Percentiles rank a stretch among this genome's conserved stretches.
Evolutionary conservation across 2,797 vertebrate genomes (phyloP).

Genomic region (Gorsachius magnificus): DNA sequence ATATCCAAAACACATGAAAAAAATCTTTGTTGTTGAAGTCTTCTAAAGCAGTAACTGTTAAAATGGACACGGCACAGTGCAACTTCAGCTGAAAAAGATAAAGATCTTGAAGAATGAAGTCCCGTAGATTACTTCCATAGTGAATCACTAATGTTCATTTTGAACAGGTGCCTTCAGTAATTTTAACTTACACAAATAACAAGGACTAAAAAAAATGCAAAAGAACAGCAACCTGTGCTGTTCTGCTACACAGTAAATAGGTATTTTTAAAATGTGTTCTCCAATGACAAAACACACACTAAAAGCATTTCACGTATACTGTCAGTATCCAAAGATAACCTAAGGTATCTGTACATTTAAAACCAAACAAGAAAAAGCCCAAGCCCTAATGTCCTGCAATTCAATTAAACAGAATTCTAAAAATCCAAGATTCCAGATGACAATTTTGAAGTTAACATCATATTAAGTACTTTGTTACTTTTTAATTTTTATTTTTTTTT

Average conservation of each 20-base stretch:
- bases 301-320: not conserved
- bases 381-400: not conserved
- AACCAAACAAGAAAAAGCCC: not conserved
- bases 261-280: not conserved
- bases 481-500: not conserved
- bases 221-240: not conserved
- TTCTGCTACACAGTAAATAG: not conserved
- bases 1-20: not conserved
- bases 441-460: not conserved
- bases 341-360: not conserved
- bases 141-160: not conserved
- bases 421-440: not conserved
- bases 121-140: not conserved
- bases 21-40: not conserved
- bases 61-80: not conserved
- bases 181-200: not conserved
- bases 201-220: not conserved
- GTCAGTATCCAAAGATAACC: not conserved
- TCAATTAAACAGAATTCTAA: not conserved
- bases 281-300: conserved; percentile 1
- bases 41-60: not conserved
- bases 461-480: not conserved
- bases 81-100: not conserved
- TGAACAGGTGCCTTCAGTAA: not conserved
- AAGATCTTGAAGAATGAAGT: not conserved